Percentiles rank a stretch among this genome's conserved stretches.
Evolutionary conservation across 2,113 vertebrate genomes (phyloP).

Genomic region (Ibidorhyncha struthersii): DNA sequence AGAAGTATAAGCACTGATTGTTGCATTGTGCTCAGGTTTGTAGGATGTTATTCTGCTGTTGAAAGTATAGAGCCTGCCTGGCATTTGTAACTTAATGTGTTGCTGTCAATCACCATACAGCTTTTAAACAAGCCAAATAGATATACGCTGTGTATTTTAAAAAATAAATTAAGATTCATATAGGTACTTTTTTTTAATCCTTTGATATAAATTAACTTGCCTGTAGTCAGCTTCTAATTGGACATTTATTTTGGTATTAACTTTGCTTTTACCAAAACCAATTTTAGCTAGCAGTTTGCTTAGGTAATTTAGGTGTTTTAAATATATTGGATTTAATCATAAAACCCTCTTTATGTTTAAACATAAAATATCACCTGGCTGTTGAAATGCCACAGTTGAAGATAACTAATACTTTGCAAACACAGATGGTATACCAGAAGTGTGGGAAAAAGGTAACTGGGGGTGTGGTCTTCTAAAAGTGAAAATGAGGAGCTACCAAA

Average conservation of each 20-base stretch:
- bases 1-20: background rate
- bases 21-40: background rate
- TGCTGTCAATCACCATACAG: background rate
- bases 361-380: background rate
- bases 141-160: no score
- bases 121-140: background rate
- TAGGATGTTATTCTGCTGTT: background rate
- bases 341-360: background rate
- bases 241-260: background rate
- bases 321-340: background rate
- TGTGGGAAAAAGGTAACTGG: background rate
- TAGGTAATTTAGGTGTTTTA: background rate
- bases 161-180: background rate
- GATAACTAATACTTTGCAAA: background rate
- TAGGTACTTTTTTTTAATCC: background rate
- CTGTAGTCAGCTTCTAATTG: background rate
- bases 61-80: background rate
- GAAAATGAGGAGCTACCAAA: background rate
- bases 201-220: background rate
- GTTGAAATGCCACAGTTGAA: background rate
- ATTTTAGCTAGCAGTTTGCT: background rate
- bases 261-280: background rate
- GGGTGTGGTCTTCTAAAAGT: background rate
- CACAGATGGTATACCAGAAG: background rate
- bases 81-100: background rate